A percentile compares a stretch with the other conserved stretches of the same genome.
Evolutionary conservation across 2,797 vertebrate genomes (phyloP).

Genomic region (Leontocebus nigricollis): DNA sequence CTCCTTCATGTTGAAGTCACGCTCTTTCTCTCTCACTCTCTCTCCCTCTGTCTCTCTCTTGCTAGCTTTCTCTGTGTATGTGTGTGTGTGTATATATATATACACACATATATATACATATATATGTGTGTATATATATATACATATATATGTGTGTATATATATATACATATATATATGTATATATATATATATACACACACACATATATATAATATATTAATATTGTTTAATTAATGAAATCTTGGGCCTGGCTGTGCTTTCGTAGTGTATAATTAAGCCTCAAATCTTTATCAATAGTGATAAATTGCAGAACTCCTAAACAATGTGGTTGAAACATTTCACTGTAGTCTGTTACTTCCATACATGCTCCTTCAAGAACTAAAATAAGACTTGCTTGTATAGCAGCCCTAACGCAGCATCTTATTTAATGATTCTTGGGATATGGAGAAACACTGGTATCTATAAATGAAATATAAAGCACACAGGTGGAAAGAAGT

Average conservation of each 20-base stretch:
- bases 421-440: neutral
- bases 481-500: neutral
- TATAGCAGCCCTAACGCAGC: neutral
- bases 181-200: too few relatives aligned
- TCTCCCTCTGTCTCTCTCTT: neutral
- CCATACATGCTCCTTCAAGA: neutral
- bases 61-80: neutral
- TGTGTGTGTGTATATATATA: too few relatives aligned
- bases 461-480: neutral
- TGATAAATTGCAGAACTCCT: neutral
- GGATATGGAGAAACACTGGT: neutral
- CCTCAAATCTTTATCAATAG: neutral
- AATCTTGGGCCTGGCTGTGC: neutral
- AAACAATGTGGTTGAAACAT: conserved; percentile 11
- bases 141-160: too few relatives aligned
- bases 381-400: neutral
- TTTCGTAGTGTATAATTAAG: neutral
- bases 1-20: neutral
- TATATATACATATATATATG: too few relatives aligned
- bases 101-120: too few relatives aligned
- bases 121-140: too few relatives aligned
- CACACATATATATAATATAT: neutral
- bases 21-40: rapidly evolving
- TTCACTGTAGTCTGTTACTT: neutral
- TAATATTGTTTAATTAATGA: neutral